These are phyloP conservation scores for Pteropus alecto DNA, from an alignment of 2,113 vertebrate species.

Conservation along the genomic window DNA sequence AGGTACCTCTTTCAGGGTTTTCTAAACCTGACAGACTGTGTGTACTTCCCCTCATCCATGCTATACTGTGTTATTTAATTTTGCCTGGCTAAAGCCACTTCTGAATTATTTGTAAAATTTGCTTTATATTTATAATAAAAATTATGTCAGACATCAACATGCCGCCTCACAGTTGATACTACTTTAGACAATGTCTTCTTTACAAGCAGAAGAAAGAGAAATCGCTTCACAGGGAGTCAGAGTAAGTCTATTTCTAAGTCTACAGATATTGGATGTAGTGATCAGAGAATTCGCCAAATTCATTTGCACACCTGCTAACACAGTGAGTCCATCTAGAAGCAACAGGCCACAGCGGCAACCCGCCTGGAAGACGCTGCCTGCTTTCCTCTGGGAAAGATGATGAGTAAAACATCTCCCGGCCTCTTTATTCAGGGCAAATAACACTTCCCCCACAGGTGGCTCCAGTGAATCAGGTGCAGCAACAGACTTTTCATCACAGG, in stretches of 20 bases:
- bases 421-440: background rate
- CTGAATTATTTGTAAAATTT: constrained; percentile 56
- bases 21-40: background rate
- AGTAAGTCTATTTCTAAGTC: background rate
- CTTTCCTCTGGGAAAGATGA: background rate
- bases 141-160: background rate
- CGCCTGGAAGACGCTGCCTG: background rate
- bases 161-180: background rate
- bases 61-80: constrained; percentile 35
- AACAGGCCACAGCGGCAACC: background rate
- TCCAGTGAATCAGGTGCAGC: background rate
- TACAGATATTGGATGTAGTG: background rate
- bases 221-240: background rate
- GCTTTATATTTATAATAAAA: constrained; percentile 65
- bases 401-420: background rate
- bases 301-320: background rate
- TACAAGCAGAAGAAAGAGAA: background rate
- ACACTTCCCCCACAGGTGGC: background rate
- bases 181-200: background rate
- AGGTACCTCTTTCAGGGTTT: constrained; percentile 2
- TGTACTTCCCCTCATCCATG: background rate
- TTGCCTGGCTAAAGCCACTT: constrained; percentile 18
- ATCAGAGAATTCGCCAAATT: background rate
- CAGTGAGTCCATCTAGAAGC: background rate
- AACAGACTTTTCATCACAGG: no score